phyloP scores from a whole-genome alignment of 2,113 vertebrate species.

The Micromys minutus region DNA sequence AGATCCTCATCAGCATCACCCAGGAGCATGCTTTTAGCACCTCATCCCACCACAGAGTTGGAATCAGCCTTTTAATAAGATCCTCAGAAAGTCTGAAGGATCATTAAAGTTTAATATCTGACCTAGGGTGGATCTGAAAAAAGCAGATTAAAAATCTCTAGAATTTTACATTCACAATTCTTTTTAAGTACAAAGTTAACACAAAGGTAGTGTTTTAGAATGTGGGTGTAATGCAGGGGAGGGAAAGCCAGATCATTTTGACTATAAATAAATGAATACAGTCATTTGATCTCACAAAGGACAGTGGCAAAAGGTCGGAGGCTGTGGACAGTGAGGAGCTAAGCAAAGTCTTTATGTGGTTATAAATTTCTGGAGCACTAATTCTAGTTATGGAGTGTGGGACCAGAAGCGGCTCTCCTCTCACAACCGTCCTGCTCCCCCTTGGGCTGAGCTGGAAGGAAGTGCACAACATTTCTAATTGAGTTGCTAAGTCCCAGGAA shows the following conservation, averaged over 20 bases:
- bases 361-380: background rate
- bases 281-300: background rate
- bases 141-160: background rate
- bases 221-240: background rate
- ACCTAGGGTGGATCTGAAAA: background rate
- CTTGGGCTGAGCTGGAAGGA: slow-evolving; percentile 52
- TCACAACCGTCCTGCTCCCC: background rate
- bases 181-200: slow-evolving; percentile 25
- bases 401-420: slow-evolving; percentile 11
- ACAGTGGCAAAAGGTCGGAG: background rate
- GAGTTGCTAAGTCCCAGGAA: slow-evolving; percentile 53
- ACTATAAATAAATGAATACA: background rate
- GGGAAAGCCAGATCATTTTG: slow-evolving; percentile 18
- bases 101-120: background rate
- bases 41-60: background rate
- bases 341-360: background rate
- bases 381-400: background rate
- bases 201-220: background rate
- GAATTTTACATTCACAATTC: background rate
- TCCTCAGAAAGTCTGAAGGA: background rate
- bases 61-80: background rate
- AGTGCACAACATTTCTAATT: slow-evolving; percentile 63
- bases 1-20: background rate
- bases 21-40: background rate
- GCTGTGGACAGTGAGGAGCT: background rate